These are phyloP conservation scores for Loriculus beryllinus DNA, from an alignment of 2,797 vertebrate species.

Conservation along the genomic window DNA sequence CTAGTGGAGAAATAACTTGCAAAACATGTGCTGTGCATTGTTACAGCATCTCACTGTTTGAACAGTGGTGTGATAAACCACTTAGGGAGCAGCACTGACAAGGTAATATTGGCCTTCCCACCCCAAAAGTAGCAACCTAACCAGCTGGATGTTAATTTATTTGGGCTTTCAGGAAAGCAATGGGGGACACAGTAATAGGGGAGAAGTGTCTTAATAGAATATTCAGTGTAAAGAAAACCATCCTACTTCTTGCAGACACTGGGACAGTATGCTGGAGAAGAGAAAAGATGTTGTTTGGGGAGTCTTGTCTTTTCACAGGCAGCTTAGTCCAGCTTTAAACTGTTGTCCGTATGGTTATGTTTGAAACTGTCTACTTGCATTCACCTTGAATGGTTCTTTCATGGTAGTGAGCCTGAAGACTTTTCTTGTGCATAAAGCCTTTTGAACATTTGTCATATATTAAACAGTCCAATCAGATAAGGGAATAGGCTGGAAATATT, in stretches of 20 bases:
- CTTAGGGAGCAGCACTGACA: conserved; percentile 1
- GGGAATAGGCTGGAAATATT: background rate
- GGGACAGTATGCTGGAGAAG: background rate
- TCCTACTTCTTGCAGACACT: background rate
- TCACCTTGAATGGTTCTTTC: background rate
- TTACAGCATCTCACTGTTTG: background rate
- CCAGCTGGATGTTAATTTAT: conserved; percentile 2
- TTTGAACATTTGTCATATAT: background rate
- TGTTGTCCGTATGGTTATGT: background rate
- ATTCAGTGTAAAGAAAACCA: background rate
- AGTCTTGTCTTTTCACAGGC: background rate
- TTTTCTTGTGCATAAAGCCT: background rate
- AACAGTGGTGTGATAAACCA: background rate
- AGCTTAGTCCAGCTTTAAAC: background rate
- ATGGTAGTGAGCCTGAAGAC: background rate
- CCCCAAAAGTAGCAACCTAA: background rate
- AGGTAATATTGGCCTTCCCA: background rate
- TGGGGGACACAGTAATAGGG: background rate
- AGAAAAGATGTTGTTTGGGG: background rate
- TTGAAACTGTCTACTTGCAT: background rate
- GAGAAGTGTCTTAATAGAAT: background rate
- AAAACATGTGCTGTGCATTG: background rate
- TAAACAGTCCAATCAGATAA: background rate
- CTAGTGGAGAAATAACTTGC: background rate
- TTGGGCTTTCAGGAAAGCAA: background rate